Conservation (phyloP, 2,797 vertebrate genomes). For the Gastrophryne carolinensis region DNA sequence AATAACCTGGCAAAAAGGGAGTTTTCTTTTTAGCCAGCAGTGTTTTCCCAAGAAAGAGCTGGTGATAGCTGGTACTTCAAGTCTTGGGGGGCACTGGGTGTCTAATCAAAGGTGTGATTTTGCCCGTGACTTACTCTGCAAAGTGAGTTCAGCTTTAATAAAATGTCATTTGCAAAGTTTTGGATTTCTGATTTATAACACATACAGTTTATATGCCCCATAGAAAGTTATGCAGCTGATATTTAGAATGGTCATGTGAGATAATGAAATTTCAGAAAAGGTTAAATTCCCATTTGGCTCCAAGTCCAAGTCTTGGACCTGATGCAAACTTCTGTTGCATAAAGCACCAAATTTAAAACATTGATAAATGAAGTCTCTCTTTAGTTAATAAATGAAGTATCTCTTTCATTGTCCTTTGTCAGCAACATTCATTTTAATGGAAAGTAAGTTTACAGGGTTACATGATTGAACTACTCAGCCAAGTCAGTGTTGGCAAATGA, state of each 20-base stretch:
- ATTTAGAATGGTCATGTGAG: neutral
- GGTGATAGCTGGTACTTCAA: no score
- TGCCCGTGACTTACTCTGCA: no score
- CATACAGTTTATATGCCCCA: neutral
- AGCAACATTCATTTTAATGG: constrained; percentile 89
- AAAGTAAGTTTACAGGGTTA: constrained; percentile 87
- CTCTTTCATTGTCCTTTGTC: constrained; percentile 86
- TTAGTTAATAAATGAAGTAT: constrained; percentile 88
- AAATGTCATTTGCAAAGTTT: no score
- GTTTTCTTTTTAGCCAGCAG: no score
- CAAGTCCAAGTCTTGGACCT: constrained; percentile 28
- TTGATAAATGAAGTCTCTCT: constrained; percentile 86
- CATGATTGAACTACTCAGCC: constrained; percentile 86
- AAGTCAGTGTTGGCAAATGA: constrained; percentile 86
- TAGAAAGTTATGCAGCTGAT: neutral
- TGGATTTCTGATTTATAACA: neutral
- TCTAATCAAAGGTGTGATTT: no score
- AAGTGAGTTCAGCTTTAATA: no score
- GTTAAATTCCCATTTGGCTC: constrained; percentile 7
- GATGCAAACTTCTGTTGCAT: constrained; percentile 71
- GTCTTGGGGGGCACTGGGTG: no score
- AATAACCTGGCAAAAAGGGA: no score
- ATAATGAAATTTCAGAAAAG: neutral
- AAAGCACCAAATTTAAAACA: constrained; percentile 83
- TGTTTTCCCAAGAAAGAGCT: no score